These are phyloP conservation scores for Ericerus pela DNA, from an alignment of 1,140 invertebrate genomes.

Conservation along the genomic window DNA sequence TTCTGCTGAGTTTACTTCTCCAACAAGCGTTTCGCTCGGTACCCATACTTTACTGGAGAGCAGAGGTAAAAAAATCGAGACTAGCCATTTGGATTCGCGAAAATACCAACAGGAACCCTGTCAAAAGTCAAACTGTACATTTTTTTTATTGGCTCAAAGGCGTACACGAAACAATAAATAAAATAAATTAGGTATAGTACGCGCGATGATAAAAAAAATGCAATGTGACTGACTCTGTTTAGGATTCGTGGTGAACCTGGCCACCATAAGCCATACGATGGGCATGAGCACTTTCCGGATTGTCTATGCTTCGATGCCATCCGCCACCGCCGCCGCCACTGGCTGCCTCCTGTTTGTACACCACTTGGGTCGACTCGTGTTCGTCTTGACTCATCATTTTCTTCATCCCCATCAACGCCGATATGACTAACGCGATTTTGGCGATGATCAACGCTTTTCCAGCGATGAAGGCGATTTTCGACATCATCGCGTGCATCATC, in stretches of 20 bases:
- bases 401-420: slow-evolving; percentile 57
- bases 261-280: slow-evolving; percentile 2
- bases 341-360: slow-evolving; percentile 54
- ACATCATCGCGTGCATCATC: slow-evolving; percentile 36
- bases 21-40: no score
- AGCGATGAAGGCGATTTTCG: slow-evolving; percentile 41
- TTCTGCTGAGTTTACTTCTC: no score
- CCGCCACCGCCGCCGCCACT: slow-evolving; percentile 28
- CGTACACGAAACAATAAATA: background rate
- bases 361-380: slow-evolving; percentile 53
- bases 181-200: background rate
- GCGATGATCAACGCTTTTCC: slow-evolving; percentile 55
- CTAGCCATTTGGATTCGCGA: no score
- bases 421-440: slow-evolving; percentile 57
- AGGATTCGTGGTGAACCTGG: background rate
- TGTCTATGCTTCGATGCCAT: slow-evolving; percentile 35
- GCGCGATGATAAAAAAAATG: no score
- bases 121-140: no score
- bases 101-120: no score
- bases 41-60: no score
- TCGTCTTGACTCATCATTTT: slow-evolving; percentile 43
- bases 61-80: no score
- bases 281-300: slow-evolving; percentile 31
- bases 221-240: no score
- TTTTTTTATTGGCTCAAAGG: background rate